Evolutionary conservation across 2,888 invertebrate genomes (phyloP), one percentile per base, ranked within the genome.

Genomic region (Eilema griseolum): DNA sequence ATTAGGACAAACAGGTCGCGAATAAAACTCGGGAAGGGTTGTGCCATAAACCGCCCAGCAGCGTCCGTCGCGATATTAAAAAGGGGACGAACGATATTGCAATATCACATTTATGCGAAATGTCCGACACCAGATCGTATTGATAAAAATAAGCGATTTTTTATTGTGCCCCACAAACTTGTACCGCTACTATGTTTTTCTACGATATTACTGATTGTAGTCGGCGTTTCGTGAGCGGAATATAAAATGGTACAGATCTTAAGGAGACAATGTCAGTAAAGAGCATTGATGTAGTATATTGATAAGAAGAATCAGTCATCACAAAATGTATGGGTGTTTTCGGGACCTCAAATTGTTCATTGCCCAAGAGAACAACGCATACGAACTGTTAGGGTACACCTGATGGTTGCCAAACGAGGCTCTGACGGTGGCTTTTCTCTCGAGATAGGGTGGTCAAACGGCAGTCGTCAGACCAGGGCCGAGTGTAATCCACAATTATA

Each of bases 21-120:
- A 94, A 95, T 95, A 95, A 95, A 95, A 95, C 92, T 89, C 90
- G 91, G 94, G 90, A 95, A 95, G 95, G 95, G 95, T 95, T 95
- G 93, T 88, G 95, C 91, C 92, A 94, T 95, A 95, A 95, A 95
- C 93, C 94, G 94, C 87, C 92, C 93, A 88, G 90, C 89, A 89
- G 90, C 92, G 93, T 92, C 95, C 94, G 93, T 90, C 92, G 94
- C 91, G 92, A 95, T 95, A 95, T 95, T 95, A 95, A 95, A 95
- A 95, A 95, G 92, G 95, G 95, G 95, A 93, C 94, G 91, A 92
- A 92, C 93, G 95, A 93, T 94, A 95, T 95, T 95, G 95, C 95
- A 94, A 95, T 95, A 94, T 95, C 95, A 95, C 95, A 94, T 95
- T 95, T 95, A 95, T 95, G 93, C 92, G 94, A 94, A 95, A 94